Evolutionary conservation across 2,113 vertebrate genomes (phyloP).

Genomic region (Crotalus tigris): DNA sequence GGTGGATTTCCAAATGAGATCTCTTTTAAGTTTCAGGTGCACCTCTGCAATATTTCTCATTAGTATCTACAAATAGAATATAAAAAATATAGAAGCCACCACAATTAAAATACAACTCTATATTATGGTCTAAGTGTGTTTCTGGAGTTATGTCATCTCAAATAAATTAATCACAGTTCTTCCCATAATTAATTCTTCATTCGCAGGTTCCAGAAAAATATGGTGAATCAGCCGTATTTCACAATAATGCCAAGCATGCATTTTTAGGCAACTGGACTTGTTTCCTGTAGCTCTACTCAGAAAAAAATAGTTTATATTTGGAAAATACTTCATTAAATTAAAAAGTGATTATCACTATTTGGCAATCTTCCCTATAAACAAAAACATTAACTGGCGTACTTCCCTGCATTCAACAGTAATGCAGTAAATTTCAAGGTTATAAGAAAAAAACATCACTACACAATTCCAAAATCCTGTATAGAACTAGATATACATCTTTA

Average conservation of each 20-base stretch:
- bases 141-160: neutral
- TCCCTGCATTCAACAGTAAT: neutral
- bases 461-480: neutral
- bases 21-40: neutral
- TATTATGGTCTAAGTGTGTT: neutral
- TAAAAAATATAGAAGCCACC: neutral
- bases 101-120: neutral
- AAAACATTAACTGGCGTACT: neutral
- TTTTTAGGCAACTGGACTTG: neutral
- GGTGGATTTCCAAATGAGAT: neutral
- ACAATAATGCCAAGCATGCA: no score
- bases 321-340: neutral
- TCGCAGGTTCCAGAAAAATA: neutral
- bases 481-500: neutral
- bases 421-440: fast-evolving
- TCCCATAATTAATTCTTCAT: neutral
- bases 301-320: neutral
- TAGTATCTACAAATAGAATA: neutral
- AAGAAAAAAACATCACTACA: neutral
- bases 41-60: neutral
- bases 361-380: neutral
- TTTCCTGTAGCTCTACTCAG: fast-evolving
- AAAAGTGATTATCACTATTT: neutral
- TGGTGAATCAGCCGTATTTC: neutral
- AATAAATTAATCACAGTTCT: neutral